Base-by-base conservation (phyloP, 2,113 vertebrate species). In the Chaenocephalus aceratus region DNA sequence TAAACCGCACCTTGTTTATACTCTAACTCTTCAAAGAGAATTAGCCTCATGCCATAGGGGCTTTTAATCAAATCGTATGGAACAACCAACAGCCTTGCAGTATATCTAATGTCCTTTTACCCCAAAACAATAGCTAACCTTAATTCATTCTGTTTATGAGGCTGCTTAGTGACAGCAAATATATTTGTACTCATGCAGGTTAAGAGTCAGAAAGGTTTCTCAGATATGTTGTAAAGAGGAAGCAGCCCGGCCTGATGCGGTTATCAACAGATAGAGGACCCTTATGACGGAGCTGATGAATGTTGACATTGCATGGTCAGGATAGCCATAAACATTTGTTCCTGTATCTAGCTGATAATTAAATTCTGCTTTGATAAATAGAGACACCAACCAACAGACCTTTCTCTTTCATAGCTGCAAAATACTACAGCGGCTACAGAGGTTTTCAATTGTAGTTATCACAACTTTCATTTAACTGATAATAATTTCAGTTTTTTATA, bases 281-380 rank as follows among this genome's bases (percentile, higher is more conserved):
- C 93, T 86, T 89, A 91, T 86, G 85, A 84, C 68, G n/a, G 30
- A 75, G 65, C 62, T 83, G 84, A 91, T 92, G 79, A 90, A 88
- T 87, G 82, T 86, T 68, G 83, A 84, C 74, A 88, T 10, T 46
- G 67, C 58, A 59, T 18, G 51, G 59, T 54, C 70, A 84, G 45
- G 59, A 54, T 70, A 77, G 60, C 74, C 76, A 81, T 90, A 93
- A 92, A 91, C 16, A 23, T 72, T 59, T 84, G 4, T 61, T 84
- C 68, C 72, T 92, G 79, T 78, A 86, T 87, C 74, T 91, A 71
- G 61, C 7, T 86, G 77, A 45, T 93, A 92, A 95, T 95, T 93
- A 91, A 74, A 89, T 91, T 91, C 49, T 79, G 77, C 88, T 88
- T 89, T 79, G 65, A 86, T 90, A 89, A 93, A 94, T 44, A 91